Base-by-base conservation (phyloP, 2,797 vertebrate genomes). In the Diglossa cyanea region DNA sequence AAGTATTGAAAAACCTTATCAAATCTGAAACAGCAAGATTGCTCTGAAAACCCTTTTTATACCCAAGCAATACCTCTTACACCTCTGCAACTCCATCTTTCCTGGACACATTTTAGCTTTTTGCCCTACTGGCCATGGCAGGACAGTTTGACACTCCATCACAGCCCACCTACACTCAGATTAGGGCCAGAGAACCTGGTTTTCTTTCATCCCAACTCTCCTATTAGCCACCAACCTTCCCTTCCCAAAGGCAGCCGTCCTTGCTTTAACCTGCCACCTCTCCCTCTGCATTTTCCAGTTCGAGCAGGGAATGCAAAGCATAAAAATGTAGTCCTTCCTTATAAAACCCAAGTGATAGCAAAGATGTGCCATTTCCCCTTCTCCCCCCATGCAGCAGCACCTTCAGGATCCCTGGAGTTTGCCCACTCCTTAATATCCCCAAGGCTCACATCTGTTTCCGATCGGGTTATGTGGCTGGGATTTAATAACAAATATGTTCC, bases 401-500 rank as follows among this genome's bases (percentile, higher is more conserved):
- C 85, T 93, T 58, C 58, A 81, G 89, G 31, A 91, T 91, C 82
- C 91, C 94, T 75, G 76, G 80, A 60, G 80, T 71, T 88, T 87
- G 88, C 91, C 78, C 75, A 74, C 30, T 94, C 92, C 72, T 93
- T 94, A 92, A 96, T 85, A 95, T 70, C 57, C 79, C 61, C 94
- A 61, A 31, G 24, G 7, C 66, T 60, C 91, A 94, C 93, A 97
- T 96, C 96, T 97, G 96, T 91, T 97, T 96, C 76, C 31, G 47
- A 97, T 97, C n/a, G 31, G 33, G 89, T 95, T 80, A 37, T 75
- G 82, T 62, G 93, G 86, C 95, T 81, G 90, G 63, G 91, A 89
- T 95, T 94, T 95, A 94, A 96, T 88, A 96, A 95, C 86, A 97
- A 94, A 89, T 87, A 88, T 95, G 92, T 96, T 97, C 91, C 67